Evolutionary conservation across 2,797 vertebrate genomes (phyloP).

Genomic region (Phylloscopus collybita): DNA sequence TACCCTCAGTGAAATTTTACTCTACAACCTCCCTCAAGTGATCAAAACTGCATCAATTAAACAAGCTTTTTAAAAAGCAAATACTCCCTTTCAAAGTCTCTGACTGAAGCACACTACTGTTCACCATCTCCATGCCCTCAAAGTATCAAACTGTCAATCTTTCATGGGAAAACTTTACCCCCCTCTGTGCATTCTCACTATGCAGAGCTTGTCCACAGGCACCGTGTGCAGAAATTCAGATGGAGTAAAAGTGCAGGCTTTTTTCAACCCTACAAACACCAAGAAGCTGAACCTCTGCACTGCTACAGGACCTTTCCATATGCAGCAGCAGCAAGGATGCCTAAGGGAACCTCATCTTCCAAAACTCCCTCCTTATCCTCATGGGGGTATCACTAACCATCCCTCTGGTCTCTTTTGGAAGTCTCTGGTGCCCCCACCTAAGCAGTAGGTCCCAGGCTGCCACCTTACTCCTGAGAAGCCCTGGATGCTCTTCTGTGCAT

Average conservation of each 20-base stretch:
- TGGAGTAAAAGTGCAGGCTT: background rate
- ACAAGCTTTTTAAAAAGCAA: background rate
- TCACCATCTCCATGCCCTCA: background rate
- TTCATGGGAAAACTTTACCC: background rate
- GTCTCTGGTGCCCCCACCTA: background rate
- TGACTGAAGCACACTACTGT: background rate
- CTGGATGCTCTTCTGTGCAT: background rate
- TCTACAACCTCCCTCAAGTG: background rate
- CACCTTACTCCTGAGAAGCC: background rate
- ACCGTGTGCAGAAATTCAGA: background rate
- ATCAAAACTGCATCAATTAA: background rate
- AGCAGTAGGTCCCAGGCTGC: background rate
- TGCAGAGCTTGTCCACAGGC: background rate
- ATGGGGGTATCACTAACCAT: fast-evolving
- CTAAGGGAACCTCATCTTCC: background rate
- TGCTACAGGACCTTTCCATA: background rate
- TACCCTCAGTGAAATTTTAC: background rate
- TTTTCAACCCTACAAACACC: background rate
- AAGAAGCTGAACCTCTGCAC: background rate
- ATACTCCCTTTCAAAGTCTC: background rate
- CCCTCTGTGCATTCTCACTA: background rate
- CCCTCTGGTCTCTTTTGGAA: background rate
- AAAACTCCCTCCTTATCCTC: background rate
- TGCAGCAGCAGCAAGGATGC: background rate
- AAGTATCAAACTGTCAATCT: fast-evolving